These are phyloP conservation scores for Sitta carolinensis DNA, from an alignment of 2,797 vertebrate species.

Conservation along the genomic window DNA sequence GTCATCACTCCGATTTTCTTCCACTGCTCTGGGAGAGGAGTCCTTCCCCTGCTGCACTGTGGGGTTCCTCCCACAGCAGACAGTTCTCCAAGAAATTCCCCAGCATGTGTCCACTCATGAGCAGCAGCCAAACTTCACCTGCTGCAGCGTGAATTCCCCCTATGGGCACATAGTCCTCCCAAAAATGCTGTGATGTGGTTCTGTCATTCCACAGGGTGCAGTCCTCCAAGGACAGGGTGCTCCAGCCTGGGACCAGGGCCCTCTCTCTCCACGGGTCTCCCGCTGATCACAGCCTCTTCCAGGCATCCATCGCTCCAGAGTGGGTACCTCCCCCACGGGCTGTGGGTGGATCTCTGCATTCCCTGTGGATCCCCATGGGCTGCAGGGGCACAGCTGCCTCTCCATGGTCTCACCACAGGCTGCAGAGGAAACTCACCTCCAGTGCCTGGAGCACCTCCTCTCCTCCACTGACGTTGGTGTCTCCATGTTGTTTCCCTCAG, in stretches of 20 bases:
- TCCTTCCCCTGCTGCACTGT: rapidly evolving
- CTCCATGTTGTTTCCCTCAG: not conserved
- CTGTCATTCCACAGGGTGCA: too few species aligned
- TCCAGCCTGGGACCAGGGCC: not conserved
- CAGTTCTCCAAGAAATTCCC: rapidly evolving
- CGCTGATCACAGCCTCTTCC: not conserved
- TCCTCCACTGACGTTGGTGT: not conserved
- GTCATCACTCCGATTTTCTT: not conserved
- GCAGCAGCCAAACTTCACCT: rapidly evolving
- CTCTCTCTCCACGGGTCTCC: rapidly evolving
- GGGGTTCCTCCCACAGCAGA: rapidly evolving
- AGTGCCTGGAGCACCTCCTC: rapidly evolving
- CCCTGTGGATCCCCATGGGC: rapidly evolving
- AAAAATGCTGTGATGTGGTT: rapidly evolving
- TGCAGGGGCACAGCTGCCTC: not conserved
- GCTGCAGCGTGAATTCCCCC: rapidly evolving
- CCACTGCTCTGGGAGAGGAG: rapidly evolving
- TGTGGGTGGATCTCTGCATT: too few species aligned
- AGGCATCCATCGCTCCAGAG: rapidly evolving
- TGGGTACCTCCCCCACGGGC: rapidly evolving
- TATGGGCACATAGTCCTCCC: not conserved
- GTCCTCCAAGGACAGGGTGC: not conserved
- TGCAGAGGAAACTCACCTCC: rapidly evolving
- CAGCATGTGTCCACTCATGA: rapidly evolving
- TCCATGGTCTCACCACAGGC: rapidly evolving